A percentile compares a stretch with the other conserved stretches of the same genome.
phyloP scores from a whole-genome alignment of 2,797 vertebrate species.

The Gadopsis marmoratus region DNA sequence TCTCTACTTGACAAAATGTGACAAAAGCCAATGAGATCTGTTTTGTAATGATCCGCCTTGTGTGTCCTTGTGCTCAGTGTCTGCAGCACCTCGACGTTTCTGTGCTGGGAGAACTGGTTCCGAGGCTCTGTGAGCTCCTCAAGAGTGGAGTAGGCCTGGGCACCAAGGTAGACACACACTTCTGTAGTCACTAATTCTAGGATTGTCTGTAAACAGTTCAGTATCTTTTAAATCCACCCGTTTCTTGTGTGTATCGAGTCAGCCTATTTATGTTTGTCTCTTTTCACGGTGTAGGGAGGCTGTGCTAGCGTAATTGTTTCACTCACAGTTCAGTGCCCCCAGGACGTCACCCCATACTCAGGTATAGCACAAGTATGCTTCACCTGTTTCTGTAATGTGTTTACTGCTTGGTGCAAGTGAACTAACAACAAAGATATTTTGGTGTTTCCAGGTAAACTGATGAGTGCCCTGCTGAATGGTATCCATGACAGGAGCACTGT shows the following conservation, averaged over 20 bases:
- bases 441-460: conserved; percentile 90
- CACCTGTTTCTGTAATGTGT: not conserved
- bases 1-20: conserved; percentile 4
- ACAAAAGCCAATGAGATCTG: not conserved
- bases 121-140: conserved; percentile 94
- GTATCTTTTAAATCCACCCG: not conserved
- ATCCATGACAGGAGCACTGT: conserved; percentile 94
- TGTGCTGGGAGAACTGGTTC: conserved; percentile 93
- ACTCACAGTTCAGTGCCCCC: conserved; percentile 96
- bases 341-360: conserved; percentile 95
- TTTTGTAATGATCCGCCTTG: not conserved
- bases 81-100: conserved; percentile 96
- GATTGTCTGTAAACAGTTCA: not conserved
- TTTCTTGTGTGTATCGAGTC: not conserved
- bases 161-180: conserved; percentile 89
- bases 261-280: conserved; percentile 6
- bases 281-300: conserved; percentile 88
- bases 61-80: conserved; percentile 85
- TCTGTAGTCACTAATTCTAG: not conserved
- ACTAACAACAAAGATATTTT: not conserved
- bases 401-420: not conserved
- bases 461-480: conserved; percentile 94
- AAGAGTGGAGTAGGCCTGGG: conserved; percentile 96
- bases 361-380: conserved; percentile 77
- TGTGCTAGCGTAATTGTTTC: conserved; percentile 98